Conservation (phyloP, 2,888 invertebrate genomes). For the Phymatocera aterrima region DNA sequence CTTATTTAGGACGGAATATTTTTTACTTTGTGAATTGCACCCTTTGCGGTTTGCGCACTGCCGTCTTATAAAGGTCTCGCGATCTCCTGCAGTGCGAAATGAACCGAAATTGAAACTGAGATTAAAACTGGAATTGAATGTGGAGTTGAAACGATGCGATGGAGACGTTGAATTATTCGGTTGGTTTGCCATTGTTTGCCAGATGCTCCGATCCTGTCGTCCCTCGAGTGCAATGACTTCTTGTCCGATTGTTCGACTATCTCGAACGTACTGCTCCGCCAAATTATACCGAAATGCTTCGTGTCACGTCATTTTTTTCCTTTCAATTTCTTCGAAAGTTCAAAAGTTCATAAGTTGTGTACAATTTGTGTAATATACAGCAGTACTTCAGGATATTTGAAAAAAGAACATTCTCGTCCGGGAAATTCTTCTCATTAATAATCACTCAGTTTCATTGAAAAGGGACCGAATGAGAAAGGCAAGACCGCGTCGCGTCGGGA, state of each 20-base stretch:
- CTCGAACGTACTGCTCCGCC: neutral
- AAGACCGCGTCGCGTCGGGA: neutral
- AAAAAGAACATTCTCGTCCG: neutral
- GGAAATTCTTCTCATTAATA: neutral
- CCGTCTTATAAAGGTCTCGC: neutral
- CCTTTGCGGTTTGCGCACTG: neutral
- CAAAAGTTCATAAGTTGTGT: no score
- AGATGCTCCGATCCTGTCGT: slow-evolving; percentile 16
- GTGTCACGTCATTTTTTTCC: no score
- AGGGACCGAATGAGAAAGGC: neutral
- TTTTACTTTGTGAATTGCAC: neutral
- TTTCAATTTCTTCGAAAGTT: no score
- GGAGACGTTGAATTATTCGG: slow-evolving; percentile 28
- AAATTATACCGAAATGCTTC: neutral
- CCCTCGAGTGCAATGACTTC: neutral
- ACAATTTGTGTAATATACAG: neutral
- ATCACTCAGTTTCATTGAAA: neutral
- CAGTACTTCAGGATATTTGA: neutral
- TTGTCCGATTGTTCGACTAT: slow-evolving; percentile 17
- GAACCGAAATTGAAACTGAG: slow-evolving; percentile 24
- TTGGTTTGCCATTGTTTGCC: slow-evolving; percentile 15
- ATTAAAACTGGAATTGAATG: neutral
- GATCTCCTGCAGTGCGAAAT: neutral
- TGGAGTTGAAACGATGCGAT: neutral
- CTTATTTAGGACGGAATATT: neutral